phyloP scores from a whole-genome alignment of 2,888 invertebrate genomes.

The Blomia tropicalis region DNA sequence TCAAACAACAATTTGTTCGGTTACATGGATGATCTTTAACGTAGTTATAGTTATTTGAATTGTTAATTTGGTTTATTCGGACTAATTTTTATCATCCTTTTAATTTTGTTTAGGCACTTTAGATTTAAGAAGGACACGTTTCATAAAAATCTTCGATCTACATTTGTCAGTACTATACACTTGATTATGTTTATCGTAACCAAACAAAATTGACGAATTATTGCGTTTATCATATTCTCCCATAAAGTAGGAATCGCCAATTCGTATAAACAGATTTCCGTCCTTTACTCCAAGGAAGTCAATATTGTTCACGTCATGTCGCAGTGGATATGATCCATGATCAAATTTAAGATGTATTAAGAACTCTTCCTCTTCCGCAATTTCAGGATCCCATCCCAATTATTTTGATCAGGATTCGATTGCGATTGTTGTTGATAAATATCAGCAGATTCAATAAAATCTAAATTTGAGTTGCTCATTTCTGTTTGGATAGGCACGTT shows the following conservation, averaged over 20 bases:
- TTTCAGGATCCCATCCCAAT: not conserved
- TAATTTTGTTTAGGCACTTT: not conserved
- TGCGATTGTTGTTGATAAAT: not conserved
- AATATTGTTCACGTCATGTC: not conserved
- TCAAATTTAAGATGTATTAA: not conserved
- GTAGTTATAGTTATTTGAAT: not conserved
- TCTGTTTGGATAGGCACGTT: no score
- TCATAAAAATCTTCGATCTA: not conserved
- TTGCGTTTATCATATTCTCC: not conserved
- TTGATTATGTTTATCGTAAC: not conserved
- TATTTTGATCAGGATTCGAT: not conserved
- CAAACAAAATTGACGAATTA: not conserved
- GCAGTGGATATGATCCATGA: not conserved
- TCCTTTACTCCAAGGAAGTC: not conserved
- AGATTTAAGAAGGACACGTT: not conserved
- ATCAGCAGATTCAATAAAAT: not conserved
- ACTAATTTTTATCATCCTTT: not conserved
- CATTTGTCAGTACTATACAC: not conserved
- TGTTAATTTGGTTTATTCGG: no score
- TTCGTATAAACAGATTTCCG: not conserved
- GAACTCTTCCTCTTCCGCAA: not conserved
- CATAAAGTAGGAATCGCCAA: not conserved
- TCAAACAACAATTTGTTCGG: slow-evolving; percentile 11
- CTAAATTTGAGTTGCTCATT: not conserved
- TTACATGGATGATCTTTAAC: not conserved